These are phyloP conservation scores for Pilophorus perplexus DNA, from an alignment of 2,888 invertebrate genomes.

Conservation along the genomic window DNA sequence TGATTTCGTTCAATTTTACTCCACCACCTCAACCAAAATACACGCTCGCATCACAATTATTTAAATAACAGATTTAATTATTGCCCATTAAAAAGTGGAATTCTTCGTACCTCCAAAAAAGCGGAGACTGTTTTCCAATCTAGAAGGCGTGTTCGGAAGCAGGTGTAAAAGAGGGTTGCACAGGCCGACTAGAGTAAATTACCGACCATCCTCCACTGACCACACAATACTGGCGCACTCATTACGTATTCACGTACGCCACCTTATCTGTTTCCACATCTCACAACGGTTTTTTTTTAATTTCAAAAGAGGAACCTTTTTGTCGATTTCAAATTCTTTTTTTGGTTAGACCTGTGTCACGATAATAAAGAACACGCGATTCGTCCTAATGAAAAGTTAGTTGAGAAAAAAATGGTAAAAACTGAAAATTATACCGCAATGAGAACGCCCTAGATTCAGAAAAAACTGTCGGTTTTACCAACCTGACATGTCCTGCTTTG, in stretches of 20 bases:
- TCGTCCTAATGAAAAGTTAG: too few species aligned
- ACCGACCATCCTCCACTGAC: conserved; percentile 16
- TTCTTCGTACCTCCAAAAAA: too few species aligned
- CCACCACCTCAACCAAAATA: too few species aligned
- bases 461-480: too few species aligned
- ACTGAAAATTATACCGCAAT: too few species aligned
- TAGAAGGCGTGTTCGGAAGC: conserved; percentile 10
- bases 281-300: conserved; percentile 18
- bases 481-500: too few species aligned
- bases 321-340: neutral
- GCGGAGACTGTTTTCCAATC: neutral
- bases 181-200: conserved; percentile 1
- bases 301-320: neutral
- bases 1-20: too few species aligned
- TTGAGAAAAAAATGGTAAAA: too few species aligned
- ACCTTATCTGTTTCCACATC: conserved; percentile 21
- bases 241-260: conserved; percentile 18
- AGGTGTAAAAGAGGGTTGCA: conserved; percentile 10
- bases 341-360: neutral
- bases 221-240: conserved; percentile 20
- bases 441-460: too few species aligned
- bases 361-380: neutral
- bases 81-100: too few species aligned
- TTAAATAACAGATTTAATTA: too few species aligned
- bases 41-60: too few species aligned